Percentiles rank a stretch among this genome's conserved stretches.
Evolutionary conservation across 2,797 vertebrate species (phyloP).

Genomic region (Hydrolagus colliei): DNA sequence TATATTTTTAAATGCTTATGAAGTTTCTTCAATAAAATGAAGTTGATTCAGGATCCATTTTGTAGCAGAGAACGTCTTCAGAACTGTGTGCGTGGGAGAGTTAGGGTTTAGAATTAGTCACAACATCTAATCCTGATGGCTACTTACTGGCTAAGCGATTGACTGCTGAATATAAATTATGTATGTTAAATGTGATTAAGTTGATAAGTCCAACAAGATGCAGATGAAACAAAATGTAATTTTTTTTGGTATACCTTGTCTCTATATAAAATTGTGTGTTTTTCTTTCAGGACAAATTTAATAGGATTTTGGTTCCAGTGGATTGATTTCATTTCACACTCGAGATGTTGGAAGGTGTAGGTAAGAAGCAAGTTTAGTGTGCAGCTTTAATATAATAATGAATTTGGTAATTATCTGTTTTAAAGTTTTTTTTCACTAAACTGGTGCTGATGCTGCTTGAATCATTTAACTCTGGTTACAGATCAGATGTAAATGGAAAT

Average conservation of each 20-base stretch:
- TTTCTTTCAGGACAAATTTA: neutral
- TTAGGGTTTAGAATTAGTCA: neutral
- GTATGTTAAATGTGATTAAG: neutral
- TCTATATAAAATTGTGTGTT: neutral
- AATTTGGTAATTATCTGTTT: neutral
- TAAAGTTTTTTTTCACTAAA: neutral
- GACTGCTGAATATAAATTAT: neutral
- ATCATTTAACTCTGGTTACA: neutral
- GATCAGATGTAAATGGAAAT: neutral
- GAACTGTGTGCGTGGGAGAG: neutral
- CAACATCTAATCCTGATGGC: neutral
- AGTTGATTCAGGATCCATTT: neutral
- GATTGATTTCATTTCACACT: neutral
- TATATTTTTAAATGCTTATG: no score
- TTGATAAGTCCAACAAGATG: neutral
- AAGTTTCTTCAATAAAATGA: neutral
- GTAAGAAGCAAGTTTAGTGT: constrained; percentile 11
- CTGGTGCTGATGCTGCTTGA: neutral
- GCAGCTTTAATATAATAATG: neutral
- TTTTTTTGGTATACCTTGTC: neutral
- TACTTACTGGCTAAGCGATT: neutral
- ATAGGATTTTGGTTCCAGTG: neutral
- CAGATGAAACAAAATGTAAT: neutral
- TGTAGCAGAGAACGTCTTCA: neutral
- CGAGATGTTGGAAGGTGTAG: constrained; percentile 23